Base-by-base conservation (phyloP, 2,888 invertebrate genomes). In the Diadegma fenestrale region DNA sequence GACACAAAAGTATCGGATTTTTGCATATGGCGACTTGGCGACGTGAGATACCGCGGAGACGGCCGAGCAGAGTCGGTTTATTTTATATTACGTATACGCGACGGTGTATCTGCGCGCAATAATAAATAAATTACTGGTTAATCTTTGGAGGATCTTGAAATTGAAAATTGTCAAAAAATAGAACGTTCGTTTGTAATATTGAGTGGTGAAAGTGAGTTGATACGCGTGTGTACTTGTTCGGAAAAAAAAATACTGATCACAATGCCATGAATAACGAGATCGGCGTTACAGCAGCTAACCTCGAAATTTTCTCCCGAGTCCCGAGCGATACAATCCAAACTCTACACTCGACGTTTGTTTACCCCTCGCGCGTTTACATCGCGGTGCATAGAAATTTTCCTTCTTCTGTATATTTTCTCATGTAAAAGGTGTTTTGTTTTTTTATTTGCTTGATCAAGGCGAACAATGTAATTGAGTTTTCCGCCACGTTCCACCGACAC, bases 221-320 rank as follows among this genome's bases (percentile, higher is more conserved):
- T 45, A 54, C 41, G 63, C 58, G 48, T 48, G 75, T 64, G 71
- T 14, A 37, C 71, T 79, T 66, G 79, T 82, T 75, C 41, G 37
- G 37, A 69, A 66, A 45, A 26, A 58, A 66, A 43, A 45, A 48
- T 61, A 45, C 43, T 63, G 64, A 22, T 10, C 72, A 73, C 61
- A 81, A 82, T 79, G 68, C 71, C 76, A 48, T 61, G 72, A 82
- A 71, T 54, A 58, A 58, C 69, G 69, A 84, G 69, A 80, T 80
- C 85, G 85, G 82, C 85, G 72, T 82, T 85, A 61, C 68, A 61
- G 61, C 66, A 48, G 71, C 71, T 85, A 82, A 85, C 85, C 82
- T 85, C 80, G 6, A 82, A 82, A 71, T 41, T 64, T 33, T 10
- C 19, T n/a, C 1, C 68, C 10, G 41, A 12, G 26, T 26, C 22